phyloP scores from a whole-genome alignment of 2,888 invertebrate species.

The Caradrina clavipalpis region DNA sequence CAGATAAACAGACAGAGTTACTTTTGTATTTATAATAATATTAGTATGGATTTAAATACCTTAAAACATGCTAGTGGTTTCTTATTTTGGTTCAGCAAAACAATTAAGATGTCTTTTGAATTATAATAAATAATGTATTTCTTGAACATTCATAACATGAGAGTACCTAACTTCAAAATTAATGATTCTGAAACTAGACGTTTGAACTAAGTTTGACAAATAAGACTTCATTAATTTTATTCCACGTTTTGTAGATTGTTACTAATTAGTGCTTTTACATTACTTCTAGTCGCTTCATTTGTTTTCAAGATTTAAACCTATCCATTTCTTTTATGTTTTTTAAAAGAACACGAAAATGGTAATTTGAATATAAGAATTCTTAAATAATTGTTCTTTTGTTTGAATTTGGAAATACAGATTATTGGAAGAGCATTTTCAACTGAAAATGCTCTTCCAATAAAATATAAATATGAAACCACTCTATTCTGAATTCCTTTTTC shows the following conservation, averaged over 20 bases:
- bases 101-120: background rate
- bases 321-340: no score
- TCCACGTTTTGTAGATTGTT: constrained; percentile 22
- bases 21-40: no score
- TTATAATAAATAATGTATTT: background rate
- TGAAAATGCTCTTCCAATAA: no score
- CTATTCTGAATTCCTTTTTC: no score
- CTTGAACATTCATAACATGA: background rate
- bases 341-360: no score
- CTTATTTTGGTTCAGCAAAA: background rate
- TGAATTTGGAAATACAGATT: no score
- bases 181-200: constrained; percentile 29
- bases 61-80: background rate
- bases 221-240: constrained; percentile 41
- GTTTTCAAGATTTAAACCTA: constrained; percentile 9
- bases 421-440: no score
- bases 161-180: constrained; percentile 7
- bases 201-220: constrained; percentile 34
- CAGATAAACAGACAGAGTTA: no score
- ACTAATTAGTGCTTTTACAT: constrained; percentile 37
- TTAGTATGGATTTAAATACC: background rate
- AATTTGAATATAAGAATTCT: no score
- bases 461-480: no score
- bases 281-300: constrained; percentile 14
- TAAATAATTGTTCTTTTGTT: no score